phyloP scores from a whole-genome alignment of 2,113 vertebrate genomes.

The Noturus placidus region DNA sequence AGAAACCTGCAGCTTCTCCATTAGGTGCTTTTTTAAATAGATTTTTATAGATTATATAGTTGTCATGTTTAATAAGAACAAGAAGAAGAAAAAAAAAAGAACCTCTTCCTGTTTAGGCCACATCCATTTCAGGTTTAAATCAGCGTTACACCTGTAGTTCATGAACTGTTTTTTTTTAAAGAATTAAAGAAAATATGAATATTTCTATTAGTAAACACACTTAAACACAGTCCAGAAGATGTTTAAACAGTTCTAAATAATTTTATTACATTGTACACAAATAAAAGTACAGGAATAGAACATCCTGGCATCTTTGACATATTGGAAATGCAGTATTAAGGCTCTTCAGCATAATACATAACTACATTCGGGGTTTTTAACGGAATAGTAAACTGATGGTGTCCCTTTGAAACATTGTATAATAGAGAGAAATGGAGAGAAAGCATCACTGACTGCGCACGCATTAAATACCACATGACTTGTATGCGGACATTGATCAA shows the following conservation, averaged over 20 bases:
- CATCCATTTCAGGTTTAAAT: not conserved
- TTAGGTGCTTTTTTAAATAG: not conserved
- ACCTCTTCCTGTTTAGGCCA: not conserved
- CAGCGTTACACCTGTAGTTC: not conserved
- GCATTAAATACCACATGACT: slow-evolving; percentile 52
- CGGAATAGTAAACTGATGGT: not conserved
- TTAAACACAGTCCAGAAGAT: not conserved
- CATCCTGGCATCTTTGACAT: not conserved
- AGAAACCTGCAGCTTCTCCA: not conserved
- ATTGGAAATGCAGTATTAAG: not conserved
- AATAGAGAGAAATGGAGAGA: not conserved
- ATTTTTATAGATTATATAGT: not conserved
- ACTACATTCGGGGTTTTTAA: not conserved
- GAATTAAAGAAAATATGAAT: not conserved
- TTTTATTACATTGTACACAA: not conserved
- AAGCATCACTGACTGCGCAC: slow-evolving; percentile 29
- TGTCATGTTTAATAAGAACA: not conserved
- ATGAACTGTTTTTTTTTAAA: not conserved
- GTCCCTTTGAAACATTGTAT: not conserved
- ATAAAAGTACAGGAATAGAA: not conserved
- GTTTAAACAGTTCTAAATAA: too few species aligned
- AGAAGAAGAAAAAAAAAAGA: not conserved
- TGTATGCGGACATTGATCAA: slow-evolving; percentile 56
- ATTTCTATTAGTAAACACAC: too few species aligned
- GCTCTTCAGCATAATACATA: not conserved